phyloP scores from a whole-genome alignment of 1,140 invertebrate species.

The Harlomillsia oculata region DNA sequence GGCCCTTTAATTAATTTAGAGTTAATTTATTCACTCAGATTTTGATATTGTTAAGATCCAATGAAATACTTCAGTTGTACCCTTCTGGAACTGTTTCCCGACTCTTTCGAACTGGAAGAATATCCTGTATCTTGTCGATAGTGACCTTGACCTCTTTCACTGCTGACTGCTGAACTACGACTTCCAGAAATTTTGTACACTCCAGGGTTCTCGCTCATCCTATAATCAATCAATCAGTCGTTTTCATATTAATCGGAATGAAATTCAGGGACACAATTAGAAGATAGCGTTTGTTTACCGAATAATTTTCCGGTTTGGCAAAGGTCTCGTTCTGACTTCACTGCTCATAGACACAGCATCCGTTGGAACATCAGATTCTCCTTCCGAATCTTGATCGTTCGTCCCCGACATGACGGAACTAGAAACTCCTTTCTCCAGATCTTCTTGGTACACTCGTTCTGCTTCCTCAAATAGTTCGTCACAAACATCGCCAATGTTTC shows the following conservation, averaged over 20 bases:
- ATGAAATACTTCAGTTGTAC: neutral
- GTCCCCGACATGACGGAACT: constrained; percentile 25
- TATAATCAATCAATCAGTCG: constrained; percentile 3
- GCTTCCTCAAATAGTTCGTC: constrained; percentile 23
- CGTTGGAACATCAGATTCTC: constrained; percentile 12
- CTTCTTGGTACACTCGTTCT: constrained; percentile 20
- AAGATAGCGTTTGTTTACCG: neutral
- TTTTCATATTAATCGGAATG: neutral
- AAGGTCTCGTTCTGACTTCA: constrained; percentile 7
- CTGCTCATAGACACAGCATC: constrained; percentile 26
- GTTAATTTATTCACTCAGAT: neutral
- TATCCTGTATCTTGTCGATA: constrained; percentile 34
- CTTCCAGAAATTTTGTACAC: constrained; percentile 34
- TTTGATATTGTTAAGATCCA: no score
- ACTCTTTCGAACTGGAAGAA: constrained; percentile 34
- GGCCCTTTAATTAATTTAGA: neutral
- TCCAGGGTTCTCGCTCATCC: constrained; percentile 34
- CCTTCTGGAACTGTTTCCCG: constrained; percentile 25
- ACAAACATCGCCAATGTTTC: constrained; percentile 12
- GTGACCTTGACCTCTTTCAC: constrained; percentile 21
- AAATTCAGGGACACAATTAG: no score
- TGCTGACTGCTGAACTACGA: constrained; percentile 28
- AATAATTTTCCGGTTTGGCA: constrained; percentile 5
- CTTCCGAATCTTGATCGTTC: constrained; percentile 23
- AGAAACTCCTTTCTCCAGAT: constrained; percentile 25